Percentiles rank a stretch among this genome's conserved stretches.
phyloP scores from a whole-genome alignment of 2,797 vertebrate species.

The Phaenicophaeus curvirostris region DNA sequence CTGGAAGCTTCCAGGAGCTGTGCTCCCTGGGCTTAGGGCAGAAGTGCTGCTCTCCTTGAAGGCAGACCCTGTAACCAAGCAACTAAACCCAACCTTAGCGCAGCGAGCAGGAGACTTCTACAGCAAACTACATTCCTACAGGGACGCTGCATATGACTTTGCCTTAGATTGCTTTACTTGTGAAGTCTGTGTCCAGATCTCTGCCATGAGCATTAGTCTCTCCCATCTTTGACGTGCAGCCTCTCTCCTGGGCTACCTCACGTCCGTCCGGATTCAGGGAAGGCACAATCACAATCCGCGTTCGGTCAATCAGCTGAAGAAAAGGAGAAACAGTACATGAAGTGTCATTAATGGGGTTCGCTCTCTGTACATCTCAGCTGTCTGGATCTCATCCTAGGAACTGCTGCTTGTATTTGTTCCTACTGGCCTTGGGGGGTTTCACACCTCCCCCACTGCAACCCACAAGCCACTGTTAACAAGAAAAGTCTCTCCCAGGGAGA shows the following conservation, averaged over 20 bases:
- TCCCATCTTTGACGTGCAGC: constrained; percentile 86
- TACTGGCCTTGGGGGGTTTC: accelerated
- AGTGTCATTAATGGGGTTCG: not conserved
- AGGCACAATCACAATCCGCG: constrained; percentile 92
- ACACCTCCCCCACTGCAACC: accelerated
- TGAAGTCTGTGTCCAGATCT: constrained; percentile 94
- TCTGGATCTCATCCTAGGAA: not conserved
- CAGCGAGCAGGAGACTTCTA: not conserved
- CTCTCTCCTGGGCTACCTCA: constrained; percentile 87
- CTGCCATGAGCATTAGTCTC: constrained; percentile 83
- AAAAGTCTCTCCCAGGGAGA: not conserved
- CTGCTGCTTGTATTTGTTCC: not conserved
- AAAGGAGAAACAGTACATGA: not conserved
- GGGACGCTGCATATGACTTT: not conserved
- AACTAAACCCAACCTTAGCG: not conserved
- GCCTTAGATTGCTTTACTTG: constrained; percentile 84
- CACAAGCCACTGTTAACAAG: not conserved
- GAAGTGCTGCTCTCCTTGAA: not conserved
- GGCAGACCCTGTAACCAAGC: not conserved
- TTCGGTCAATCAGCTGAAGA: constrained; percentile 90
- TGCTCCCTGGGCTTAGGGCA: not conserved
- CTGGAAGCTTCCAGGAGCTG: not conserved
- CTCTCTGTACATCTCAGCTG: not conserved
- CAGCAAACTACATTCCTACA: not conserved
- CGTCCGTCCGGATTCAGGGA: constrained; percentile 95